Evolutionary conservation across 2,888 invertebrate species (phyloP), one percentile per base, ranked within the genome.

Genomic region (Chesias legatella): DNA sequence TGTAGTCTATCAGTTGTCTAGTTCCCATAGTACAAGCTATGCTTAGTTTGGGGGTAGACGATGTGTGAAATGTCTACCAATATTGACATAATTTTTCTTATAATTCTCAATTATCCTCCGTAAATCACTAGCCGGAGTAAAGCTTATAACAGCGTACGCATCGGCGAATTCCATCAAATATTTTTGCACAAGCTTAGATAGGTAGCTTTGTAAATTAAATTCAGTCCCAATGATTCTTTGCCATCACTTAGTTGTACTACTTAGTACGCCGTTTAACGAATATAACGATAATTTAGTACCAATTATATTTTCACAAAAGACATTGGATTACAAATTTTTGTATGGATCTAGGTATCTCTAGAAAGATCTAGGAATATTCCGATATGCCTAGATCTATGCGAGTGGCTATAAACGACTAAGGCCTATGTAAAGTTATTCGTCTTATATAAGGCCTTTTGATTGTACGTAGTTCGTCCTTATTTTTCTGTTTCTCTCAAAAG

Each of bases 101-200:
- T n/a, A 30, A 17, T 20, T 28, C 36, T 20, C 9, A 11, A 22
- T 22, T 23, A 30, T 27, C 40, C 56, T 54, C 33, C 30, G 23
- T 33, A 34, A 38, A 42, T 44, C 17, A 32, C 25, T 40, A 36
- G 47, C 45, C 51, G 42, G 34, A 48, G 45, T 46, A 63, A 17
- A 46, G 56, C 58, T 63, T 61, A 52, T 17, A 38, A 48, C 61
- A 58, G 48, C 36, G 35, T 58, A 56, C 42, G 44, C 30, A 46
- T 54, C 63, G 66, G 63, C 47, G 54, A 66, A 55, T 46, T 58
- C 45, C 63, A 66, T 69, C 13, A 33, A 10, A 35, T 72, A 74
- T 79, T 81, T 80, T 64, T 80, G 80, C 75, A 75, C 71, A 66
- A 63, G 70, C 67, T 73, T 82, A 82, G 82, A 73, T 82, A 82